A percentile compares a stretch with the other conserved stretches of the same genome.
Conservation (phyloP, 1,140 invertebrate species). For the Ditylenchus dipsaci region DNA sequence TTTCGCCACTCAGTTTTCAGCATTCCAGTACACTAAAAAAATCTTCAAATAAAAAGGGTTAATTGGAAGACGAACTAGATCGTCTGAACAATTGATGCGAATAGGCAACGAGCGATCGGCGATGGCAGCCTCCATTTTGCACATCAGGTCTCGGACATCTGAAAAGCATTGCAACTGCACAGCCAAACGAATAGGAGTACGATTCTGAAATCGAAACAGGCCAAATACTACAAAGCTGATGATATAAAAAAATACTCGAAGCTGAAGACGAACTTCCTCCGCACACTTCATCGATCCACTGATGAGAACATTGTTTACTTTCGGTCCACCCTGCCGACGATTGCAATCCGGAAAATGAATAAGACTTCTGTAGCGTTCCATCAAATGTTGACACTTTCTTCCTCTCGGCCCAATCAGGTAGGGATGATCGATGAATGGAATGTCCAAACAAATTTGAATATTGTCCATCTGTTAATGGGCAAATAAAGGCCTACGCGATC, state of each 20-base stretch:
- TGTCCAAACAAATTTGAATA: conserved; percentile 29
- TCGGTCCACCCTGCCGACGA: conserved; percentile 14
- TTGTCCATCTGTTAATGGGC: conserved; percentile 10
- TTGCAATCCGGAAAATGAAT: conserved; percentile 30
- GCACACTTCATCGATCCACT: conserved; percentile 30
- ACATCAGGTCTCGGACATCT: conserved; percentile 1
- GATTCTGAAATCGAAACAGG: conserved; percentile 6
- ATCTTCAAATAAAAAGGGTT: conserved; percentile 1
- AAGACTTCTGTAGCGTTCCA: conserved; percentile 26
- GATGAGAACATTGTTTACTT: conserved; percentile 24
- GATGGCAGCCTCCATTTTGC: conserved; percentile 17
- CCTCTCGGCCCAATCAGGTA: conserved; percentile 31
- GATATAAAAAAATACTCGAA: conserved; percentile 16
- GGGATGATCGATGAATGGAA: conserved; percentile 29
- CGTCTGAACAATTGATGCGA: conserved; percentile 20
- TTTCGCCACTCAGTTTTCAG: conserved; percentile 31
- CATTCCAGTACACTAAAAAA: conserved; percentile 17
- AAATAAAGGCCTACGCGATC: background rate
- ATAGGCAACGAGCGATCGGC: conserved; percentile 19
- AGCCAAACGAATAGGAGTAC: conserved; percentile 20
- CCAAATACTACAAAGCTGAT: background rate
- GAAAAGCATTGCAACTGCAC: conserved; percentile 9
- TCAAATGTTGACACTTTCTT: conserved; percentile 26
- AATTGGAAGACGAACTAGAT: background rate
- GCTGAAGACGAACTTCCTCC: conserved; percentile 21